A percentile compares a stretch with the other conserved stretches of the same genome.
Evolutionary conservation across 2,797 vertebrate species (phyloP).

Genomic region (Momotus momota): DNA sequence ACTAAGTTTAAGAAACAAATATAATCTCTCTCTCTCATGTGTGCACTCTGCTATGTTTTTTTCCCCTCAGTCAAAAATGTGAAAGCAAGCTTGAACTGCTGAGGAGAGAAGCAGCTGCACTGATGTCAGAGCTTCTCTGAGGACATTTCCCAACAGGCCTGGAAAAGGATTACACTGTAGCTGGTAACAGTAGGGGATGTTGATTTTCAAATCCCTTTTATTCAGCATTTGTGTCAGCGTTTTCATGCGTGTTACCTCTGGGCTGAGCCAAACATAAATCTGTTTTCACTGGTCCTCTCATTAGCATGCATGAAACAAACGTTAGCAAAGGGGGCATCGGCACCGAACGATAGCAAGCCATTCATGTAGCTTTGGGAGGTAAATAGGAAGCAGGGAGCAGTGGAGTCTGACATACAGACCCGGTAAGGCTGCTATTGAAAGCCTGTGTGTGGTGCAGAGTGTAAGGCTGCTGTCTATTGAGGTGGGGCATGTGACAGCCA

Average conservation of each 20-base stretch:
- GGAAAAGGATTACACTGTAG: slow-evolving; percentile 60
- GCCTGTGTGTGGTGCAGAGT: background rate
- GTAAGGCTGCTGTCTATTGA: background rate
- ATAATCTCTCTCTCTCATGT: background rate
- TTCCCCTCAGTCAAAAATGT: background rate
- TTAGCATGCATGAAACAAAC: slow-evolving; percentile 60
- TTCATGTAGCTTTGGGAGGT: background rate
- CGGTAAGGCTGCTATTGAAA: background rate
- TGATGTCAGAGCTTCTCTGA: slow-evolving; percentile 41
- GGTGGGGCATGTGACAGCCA: background rate
- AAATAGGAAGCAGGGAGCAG: background rate
- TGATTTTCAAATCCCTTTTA: slow-evolving; percentile 71
- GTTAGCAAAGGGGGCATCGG: background rate
- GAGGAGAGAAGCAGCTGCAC: slow-evolving; percentile 37
- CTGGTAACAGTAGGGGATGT: slow-evolving; percentile 65
- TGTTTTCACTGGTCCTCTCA: slow-evolving; percentile 43
- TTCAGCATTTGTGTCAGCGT: slow-evolving; percentile 69
- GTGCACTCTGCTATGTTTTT: background rate
- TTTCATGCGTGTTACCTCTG: slow-evolving; percentile 65
- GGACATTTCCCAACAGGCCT: slow-evolving; percentile 61
- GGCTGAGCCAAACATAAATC: slow-evolving; percentile 45
- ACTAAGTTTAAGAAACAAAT: background rate
- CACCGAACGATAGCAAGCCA: background rate
- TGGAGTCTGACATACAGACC: background rate
- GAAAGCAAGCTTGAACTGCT: slow-evolving; percentile 42